phyloP scores from a whole-genome alignment of 2,113 vertebrate genomes.

The Equus quagga region DNA sequence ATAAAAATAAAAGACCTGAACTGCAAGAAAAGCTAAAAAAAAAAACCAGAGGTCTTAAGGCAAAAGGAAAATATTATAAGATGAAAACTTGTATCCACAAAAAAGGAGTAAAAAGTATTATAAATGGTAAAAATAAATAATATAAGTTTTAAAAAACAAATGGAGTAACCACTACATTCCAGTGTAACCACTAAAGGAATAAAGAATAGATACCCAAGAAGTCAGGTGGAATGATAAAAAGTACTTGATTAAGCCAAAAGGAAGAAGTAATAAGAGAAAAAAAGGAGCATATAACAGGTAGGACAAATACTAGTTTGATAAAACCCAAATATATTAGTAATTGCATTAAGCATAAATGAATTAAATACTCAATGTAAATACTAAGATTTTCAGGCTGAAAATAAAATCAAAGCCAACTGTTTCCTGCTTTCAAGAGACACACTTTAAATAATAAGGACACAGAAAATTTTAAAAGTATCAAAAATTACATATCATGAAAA shows the following conservation, averaged over 20 bases:
- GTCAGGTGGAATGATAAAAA: neutral
- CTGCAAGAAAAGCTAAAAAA: too few relatives aligned
- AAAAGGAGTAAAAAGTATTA: too few relatives aligned
- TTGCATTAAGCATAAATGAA: neutral
- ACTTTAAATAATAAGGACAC: neutral
- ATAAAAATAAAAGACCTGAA: too few relatives aligned
- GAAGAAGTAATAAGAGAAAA: neutral
- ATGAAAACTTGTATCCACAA: too few relatives aligned
- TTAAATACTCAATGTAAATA: neutral
- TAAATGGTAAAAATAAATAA: too few relatives aligned
- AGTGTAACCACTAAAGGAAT: neutral
- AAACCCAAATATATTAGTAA: neutral
- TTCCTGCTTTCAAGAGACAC: neutral
- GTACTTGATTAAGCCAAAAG: neutral
- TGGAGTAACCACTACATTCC: neutral
- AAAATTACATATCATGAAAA: neutral
- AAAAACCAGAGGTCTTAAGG: too few relatives aligned
- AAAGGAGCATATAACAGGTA: neutral
- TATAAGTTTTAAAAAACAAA: neutral
- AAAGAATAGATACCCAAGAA: neutral
- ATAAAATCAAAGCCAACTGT: constrained; percentile 12
- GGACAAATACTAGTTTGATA: neutral
- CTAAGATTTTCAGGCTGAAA: neutral
- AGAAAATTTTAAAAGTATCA: neutral
- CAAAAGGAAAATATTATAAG: too few relatives aligned